A percentile compares a stretch with the other conserved stretches of the same genome.
phyloP scores from a whole-genome alignment of 2,797 vertebrate species.

The Melanogrammus aeglefinus region DNA sequence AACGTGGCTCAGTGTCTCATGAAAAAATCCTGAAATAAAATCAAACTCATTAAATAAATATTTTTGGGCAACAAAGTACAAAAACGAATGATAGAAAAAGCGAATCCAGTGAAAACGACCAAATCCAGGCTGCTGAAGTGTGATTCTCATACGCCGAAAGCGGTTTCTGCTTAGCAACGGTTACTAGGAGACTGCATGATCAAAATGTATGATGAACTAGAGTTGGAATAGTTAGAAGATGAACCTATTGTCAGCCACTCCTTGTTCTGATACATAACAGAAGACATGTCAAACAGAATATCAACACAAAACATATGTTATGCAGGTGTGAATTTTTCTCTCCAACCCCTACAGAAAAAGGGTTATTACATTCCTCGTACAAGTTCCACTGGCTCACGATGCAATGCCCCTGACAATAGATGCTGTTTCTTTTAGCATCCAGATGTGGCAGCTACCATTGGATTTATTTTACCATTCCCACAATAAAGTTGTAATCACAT shows the following conservation, averaged over 20 bases:
- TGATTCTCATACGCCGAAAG: not conserved
- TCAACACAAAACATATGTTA: not conserved
- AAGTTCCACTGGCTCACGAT: not conserved
- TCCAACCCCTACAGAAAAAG: not conserved
- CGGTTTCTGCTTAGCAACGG: not conserved
- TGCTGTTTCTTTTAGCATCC: not conserved
- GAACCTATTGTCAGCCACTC: not conserved
- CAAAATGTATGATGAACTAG: too few species aligned
- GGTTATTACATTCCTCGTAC: not conserved
- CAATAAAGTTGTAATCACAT: not conserved
- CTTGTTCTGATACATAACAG: too few species aligned
- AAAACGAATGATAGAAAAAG: not conserved
- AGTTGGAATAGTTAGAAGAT: not conserved
- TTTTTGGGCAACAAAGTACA: not conserved
- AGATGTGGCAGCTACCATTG: not conserved
- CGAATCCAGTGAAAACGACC: not conserved
- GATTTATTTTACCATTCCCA: not conserved
- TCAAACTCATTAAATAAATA: not conserved
- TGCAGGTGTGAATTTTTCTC: not conserved
- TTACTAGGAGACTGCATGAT: not conserved
- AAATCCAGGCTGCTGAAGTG: not conserved
- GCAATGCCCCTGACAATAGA: not conserved
- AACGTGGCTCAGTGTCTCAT: not conserved
- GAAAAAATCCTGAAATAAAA: not conserved
- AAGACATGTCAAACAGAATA: not conserved